Evolutionary conservation across 2,113 vertebrate genomes (phyloP).

Genomic region (Rhinogobius similis): DNA sequence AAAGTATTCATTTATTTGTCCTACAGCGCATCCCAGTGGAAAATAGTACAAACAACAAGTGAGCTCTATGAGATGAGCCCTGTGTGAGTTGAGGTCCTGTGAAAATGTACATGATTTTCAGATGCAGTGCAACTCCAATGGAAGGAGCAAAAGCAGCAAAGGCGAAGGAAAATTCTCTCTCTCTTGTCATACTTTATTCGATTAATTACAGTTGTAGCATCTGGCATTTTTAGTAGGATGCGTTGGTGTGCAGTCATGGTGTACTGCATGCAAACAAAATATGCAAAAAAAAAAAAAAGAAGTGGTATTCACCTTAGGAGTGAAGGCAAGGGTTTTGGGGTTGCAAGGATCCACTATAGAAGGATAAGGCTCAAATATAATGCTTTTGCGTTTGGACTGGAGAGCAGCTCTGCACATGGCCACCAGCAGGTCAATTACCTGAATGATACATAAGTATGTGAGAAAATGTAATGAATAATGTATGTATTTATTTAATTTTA

Average conservation of each 20-base stretch:
- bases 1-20: neutral
- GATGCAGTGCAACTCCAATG: neutral
- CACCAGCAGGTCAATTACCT: slow-evolving; percentile 95
- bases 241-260: neutral
- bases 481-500: neutral
- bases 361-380: slow-evolving; percentile 96
- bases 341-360: slow-evolving; percentile 93
- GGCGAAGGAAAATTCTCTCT: neutral
- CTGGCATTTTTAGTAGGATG: neutral
- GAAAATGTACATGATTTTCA: neutral
- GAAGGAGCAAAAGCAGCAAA: too few species aligned
- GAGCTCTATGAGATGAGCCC: too few species aligned
- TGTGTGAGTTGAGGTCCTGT: neutral
- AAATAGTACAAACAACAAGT: neutral
- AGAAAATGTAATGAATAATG: neutral
- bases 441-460: neutral
- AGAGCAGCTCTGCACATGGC: slow-evolving; percentile 96
- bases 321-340: slow-evolving; percentile 93
- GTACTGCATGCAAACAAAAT: neutral
- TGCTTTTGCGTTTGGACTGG: slow-evolving; percentile 93
- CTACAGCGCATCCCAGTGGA: neutral
- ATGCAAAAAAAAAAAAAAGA: neutral
- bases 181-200: too few species aligned
- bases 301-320: slow-evolving; percentile 80
- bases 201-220: neutral